Percentiles rank a stretch among this genome's conserved stretches.
Conservation (phyloP, 2,888 invertebrate species). For the Pocota personata region DNA sequence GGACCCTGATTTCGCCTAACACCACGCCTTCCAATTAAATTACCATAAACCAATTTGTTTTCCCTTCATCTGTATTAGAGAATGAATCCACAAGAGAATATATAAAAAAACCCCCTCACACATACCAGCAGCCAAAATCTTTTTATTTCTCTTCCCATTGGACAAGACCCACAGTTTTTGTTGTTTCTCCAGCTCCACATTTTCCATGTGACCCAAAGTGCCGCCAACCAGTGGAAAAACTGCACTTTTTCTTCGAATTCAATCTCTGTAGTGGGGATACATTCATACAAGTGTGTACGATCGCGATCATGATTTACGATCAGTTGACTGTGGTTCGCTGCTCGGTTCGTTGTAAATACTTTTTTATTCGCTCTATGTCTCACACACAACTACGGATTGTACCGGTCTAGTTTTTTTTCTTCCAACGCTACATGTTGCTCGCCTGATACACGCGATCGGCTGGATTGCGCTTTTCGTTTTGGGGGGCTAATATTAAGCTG, state of each 20-base stretch:
- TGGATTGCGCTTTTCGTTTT: not conserved
- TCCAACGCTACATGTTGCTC: not conserved
- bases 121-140: constrained; percentile 7
- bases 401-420: constrained; percentile 8
- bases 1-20: constrained; percentile 55
- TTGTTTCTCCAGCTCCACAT: constrained; percentile 33
- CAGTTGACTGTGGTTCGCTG: constrained; percentile 69
- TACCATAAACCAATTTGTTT: constrained; percentile 45
- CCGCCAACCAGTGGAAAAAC: constrained; percentile 57
- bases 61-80: constrained; percentile 1
- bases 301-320: constrained; percentile 62
- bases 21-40: constrained; percentile 56
- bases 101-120: constrained; percentile 56
- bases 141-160: constrained; percentile 62
- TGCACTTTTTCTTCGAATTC: constrained; percentile 48
- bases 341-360: constrained; percentile 47
- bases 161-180: constrained; percentile 58
- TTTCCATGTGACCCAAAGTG: constrained; percentile 37
- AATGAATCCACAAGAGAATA: not conserved
- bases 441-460: constrained; percentile 13
- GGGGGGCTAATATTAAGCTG: constrained; percentile 53
- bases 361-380: constrained; percentile 57
- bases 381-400: constrained; percentile 4
- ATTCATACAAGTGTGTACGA: constrained; percentile 30
- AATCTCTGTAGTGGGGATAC: constrained; percentile 49